Evolutionary conservation across 2,797 vertebrate species (phyloP), one percentile per base, ranked within the genome.

Genomic region (Bovichtus variegatus): DNA sequence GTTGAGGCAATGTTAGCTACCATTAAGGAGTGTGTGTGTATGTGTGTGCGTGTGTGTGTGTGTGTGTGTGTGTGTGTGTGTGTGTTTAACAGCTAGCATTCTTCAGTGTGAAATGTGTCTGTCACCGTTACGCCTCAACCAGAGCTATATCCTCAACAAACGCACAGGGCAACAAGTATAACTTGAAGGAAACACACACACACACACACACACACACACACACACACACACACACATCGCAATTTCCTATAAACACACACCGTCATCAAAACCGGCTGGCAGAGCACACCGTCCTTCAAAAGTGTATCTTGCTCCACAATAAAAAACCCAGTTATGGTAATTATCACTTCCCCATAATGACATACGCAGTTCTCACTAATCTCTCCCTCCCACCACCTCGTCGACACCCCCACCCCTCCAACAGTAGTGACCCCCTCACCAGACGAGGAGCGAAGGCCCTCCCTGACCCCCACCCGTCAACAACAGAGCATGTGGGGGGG

Each of bases 371-470:
- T 62, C 71, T 73, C 59, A 46, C 74, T 82, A 76, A 89, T 82
- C 47, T 73, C 66, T 57, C 36, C 49, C 16, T 44, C 53, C 47
- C 77, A 57, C 27, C 38, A 50, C 58, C 65, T 82, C 31, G 71
- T 74, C 58, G 49, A 65, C 89, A 66, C 25, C 18, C 49, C 13
- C 46, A 63, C 87, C 82, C 78, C 74, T 80, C 58, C 82, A 78
- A 69, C 80, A 76, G 75, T 70, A 78, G 75, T 71, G 47, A 79
- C 75, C 77, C 86, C 88, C 36, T 65, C 74, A 68, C 82, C 87
- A 95, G 94, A 95, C 91, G 93, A 95, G 78, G 82, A 95, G 91
- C 89, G 91, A 83, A 83, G 47, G 74, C 71, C 85, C 88, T 80
- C 29, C 27, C 61, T 85, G 74, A 88, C 87, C 89, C 81, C 75